A percentile compares a stretch with the other conserved stretches of the same genome.
Conservation (phyloP, 2,888 invertebrate genomes). For the Dryococelus australis region DNA sequence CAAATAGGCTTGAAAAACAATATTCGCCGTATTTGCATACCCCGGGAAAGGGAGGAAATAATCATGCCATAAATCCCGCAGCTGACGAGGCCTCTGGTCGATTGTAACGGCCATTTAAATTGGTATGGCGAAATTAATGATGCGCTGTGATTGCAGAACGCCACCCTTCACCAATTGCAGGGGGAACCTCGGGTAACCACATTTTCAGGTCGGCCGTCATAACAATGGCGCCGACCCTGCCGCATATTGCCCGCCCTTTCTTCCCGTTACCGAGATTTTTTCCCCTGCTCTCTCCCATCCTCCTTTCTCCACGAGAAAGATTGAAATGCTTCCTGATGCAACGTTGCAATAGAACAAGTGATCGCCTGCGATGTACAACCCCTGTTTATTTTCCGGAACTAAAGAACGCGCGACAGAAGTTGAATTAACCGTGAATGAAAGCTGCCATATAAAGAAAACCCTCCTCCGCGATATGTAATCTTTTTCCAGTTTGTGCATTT, state of each 20-base stretch:
- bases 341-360: too few relatives aligned
- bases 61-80: slow-evolving; percentile 16
- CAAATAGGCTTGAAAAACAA: background rate
- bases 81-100: slow-evolving; percentile 1
- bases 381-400: too few relatives aligned
- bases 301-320: too few relatives aligned
- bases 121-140: slow-evolving; percentile 1
- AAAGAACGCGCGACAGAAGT: too few relatives aligned
- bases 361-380: too few relatives aligned
- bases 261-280: background rate
- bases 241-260: background rate
- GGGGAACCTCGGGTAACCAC: background rate
- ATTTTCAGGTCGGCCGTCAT: background rate
- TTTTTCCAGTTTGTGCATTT: too few relatives aligned
- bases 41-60: background rate
- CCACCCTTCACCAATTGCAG: background rate
- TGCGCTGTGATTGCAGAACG: slow-evolving; percentile 12
- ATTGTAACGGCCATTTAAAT: slow-evolving; percentile 16
- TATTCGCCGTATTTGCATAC: background rate
- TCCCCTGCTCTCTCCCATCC: too few relatives aligned
- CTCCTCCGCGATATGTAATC: too few relatives aligned
- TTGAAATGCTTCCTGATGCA: too few relatives aligned
- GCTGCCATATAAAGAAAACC: too few relatives aligned
- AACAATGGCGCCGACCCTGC: background rate
- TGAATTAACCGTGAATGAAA: too few relatives aligned